A percentile compares a stretch with the other conserved stretches of the same genome.
phyloP scores from a whole-genome alignment of 2,888 invertebrate species.

The Teinopalpus imperialis region DNA sequence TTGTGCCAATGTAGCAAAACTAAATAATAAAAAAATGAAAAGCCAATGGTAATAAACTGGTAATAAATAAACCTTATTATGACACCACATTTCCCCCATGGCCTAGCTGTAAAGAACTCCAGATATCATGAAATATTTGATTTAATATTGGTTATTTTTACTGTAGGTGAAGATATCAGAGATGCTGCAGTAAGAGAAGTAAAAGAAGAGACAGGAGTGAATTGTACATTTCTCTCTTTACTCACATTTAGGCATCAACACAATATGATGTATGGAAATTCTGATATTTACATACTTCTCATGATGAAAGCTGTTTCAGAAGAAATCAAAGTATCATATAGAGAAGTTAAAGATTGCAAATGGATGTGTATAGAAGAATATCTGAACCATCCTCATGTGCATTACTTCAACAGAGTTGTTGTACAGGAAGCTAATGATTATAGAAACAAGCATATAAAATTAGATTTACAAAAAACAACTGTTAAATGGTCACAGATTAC shows the following conservation, averaged over 20 bases:
- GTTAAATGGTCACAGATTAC: conserved; percentile 58
- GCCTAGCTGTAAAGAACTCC: no score
- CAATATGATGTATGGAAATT: conserved; percentile 88
- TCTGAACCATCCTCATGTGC: conserved; percentile 86
- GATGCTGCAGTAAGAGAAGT: conserved; percentile 94
- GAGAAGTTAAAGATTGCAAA: conserved; percentile 88
- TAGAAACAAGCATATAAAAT: conserved; percentile 79
- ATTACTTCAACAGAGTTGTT: conserved; percentile 86
- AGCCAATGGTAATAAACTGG: no score
- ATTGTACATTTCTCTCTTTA: conserved; percentile 88
- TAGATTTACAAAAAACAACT: conserved; percentile 79
- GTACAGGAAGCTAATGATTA: conserved; percentile 85
- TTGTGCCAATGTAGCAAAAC: no score
- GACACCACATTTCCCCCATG: no score
- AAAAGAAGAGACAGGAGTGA: conserved; percentile 93
- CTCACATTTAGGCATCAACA: conserved; percentile 91
- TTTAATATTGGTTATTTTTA: no score
- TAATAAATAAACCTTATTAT: no score
- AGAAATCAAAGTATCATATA: conserved; percentile 85
- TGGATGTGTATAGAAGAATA: conserved; percentile 93
- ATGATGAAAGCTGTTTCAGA: conserved; percentile 84
- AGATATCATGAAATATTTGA: no score
- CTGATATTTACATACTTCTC: conserved; percentile 93
- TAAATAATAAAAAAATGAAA: no score
- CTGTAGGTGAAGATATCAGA: conserved; percentile 89